A percentile compares a stretch with the other conserved stretches of the same genome.
These are phyloP conservation scores for Semnornis frantzii DNA, from an alignment of 2,113 vertebrate genomes.

Conservation along the genomic window DNA sequence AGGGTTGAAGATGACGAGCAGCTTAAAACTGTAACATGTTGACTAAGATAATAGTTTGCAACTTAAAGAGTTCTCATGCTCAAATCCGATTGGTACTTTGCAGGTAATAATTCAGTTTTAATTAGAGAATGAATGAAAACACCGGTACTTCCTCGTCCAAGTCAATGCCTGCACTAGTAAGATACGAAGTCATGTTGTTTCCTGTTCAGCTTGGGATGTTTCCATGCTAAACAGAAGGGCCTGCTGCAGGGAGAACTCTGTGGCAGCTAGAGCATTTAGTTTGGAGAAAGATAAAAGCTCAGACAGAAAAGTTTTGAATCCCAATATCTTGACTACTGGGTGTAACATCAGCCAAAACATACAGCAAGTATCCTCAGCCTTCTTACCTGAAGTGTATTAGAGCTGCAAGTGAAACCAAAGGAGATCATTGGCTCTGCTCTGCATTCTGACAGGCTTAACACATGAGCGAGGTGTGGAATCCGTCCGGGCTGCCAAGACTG, in stretches of 20 bases:
- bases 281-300: neutral
- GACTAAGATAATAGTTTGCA: slow-evolving; percentile 7
- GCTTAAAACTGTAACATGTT: neutral
- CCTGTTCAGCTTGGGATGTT: neutral
- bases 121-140: neutral
- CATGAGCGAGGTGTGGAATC: rapidly evolving
- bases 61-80: neutral
- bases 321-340: rapidly evolving
- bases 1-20: neutral
- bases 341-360: neutral
- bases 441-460: neutral
- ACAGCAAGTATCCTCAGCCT: neutral
- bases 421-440: rapidly evolving
- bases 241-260: neutral
- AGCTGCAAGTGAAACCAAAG: neutral
- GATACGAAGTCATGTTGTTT: neutral
- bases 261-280: neutral
- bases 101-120: neutral
- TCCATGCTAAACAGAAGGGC: neutral
- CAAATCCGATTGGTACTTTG: neutral
- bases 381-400: neutral
- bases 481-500: neutral
- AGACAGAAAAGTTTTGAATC: neutral
- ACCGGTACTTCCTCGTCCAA: neutral
- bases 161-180: neutral